Evolutionary conservation across 2,113 vertebrate species (phyloP).

Genomic region (Colistium nudipinnis): DNA sequence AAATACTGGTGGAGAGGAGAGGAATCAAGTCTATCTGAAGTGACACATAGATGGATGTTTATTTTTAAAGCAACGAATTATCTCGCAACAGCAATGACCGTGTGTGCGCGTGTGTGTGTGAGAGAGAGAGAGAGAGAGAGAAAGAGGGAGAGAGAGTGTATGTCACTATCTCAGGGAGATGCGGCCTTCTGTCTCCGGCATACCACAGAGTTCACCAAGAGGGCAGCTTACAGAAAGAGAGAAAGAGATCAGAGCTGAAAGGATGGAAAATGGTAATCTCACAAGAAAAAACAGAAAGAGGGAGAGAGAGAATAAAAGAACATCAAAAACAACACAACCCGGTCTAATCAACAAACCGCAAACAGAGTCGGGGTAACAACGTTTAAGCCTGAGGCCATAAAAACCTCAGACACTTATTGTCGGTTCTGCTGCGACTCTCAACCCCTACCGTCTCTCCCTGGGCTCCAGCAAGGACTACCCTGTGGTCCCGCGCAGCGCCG

Average conservation of each 20-base stretch:
- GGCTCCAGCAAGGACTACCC: constrained; percentile 92
- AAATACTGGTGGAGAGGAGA: constrained; percentile 37
- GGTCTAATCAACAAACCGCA: constrained; percentile 9
- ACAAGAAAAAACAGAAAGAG: constrained; percentile 21
- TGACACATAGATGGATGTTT: constrained; percentile 77
- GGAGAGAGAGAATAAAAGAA: background rate
- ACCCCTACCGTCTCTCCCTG: background rate
- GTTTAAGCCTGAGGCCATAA: background rate
- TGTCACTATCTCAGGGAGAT: constrained; percentile 66
- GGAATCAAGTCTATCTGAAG: constrained; percentile 72
- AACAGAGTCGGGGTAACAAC: background rate
- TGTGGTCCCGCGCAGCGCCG: constrained; percentile 90
- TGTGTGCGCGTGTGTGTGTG: constrained; percentile 42
- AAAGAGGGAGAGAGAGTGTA: constrained; percentile 8
- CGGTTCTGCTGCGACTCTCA: constrained; percentile 5
- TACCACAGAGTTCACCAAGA: constrained; percentile 74
- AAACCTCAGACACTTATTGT: background rate
- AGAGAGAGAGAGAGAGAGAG: constrained; percentile 16
- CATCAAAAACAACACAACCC: constrained; percentile 5
- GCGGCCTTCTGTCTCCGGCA: constrained; percentile 71
- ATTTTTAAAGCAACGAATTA: constrained; percentile 78
- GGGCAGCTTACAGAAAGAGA: constrained; percentile 63
- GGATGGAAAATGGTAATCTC: constrained; percentile 47
- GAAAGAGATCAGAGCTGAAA: constrained; percentile 70
- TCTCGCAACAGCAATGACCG: constrained; percentile 64